Percentiles rank a stretch among this genome's conserved stretches.
phyloP scores from a whole-genome alignment of 2,113 vertebrate genomes.

The Cichladusa arquata region DNA sequence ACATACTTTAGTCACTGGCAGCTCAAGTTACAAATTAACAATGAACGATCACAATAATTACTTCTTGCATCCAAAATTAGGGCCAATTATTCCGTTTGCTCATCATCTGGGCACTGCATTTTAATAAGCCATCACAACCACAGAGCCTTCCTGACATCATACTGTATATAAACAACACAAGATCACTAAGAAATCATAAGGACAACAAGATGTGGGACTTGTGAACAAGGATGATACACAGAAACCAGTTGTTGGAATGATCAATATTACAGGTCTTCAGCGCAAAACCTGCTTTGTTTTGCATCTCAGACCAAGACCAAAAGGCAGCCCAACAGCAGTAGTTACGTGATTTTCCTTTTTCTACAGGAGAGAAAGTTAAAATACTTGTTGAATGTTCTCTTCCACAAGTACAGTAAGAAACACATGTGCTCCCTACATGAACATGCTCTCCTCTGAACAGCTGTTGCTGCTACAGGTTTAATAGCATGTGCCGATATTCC shows the following conservation, averaged over 20 bases:
- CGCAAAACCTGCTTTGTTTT: background rate
- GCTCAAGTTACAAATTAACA: conserved; percentile 17
- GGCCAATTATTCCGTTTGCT: background rate
- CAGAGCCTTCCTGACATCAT: background rate
- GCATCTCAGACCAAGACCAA: background rate
- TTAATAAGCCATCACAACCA: background rate
- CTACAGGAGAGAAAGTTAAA: background rate
- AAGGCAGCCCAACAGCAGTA: background rate
- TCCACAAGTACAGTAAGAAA: background rate
- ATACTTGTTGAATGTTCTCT: background rate
- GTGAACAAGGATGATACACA: background rate
- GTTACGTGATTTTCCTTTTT: background rate
- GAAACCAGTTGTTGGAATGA: background rate
- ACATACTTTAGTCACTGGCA: background rate
- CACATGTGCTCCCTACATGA: background rate
- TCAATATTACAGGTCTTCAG: background rate
- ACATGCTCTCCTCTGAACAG: background rate
- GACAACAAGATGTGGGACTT: background rate
- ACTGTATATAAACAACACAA: background rate
- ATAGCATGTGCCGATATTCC: fast-evolving
- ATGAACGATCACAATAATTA: background rate
- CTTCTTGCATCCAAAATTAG: background rate
- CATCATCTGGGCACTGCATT: background rate
- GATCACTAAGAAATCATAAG: background rate
- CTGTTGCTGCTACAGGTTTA: background rate